Base-by-base conservation (phyloP, 2,113 vertebrate genomes). In the Cranoglanis bouderius region DNA sequence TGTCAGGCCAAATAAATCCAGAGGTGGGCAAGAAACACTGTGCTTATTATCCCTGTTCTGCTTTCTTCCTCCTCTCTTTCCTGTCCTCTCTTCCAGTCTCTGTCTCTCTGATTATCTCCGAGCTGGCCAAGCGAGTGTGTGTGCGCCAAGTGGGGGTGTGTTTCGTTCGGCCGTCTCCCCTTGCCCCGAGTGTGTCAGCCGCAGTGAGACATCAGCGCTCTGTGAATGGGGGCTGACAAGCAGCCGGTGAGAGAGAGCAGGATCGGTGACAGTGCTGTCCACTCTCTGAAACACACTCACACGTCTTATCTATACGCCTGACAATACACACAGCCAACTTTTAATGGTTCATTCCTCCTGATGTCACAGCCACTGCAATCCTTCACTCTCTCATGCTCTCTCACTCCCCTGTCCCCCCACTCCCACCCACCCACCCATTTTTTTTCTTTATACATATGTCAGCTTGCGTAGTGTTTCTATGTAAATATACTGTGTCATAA, bases 191-290 rank as follows among this genome's bases (percentile, higher is more conserved):
- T 61, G 63, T 81, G 91, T 91, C 89, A 49, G 53, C 85, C 49
- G 12, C 89, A 90, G 89, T 90, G 89, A 91, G 91, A 90, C 89
- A 89, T 91, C 91, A 91, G 82, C 38, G 12, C 67, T 77, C 51
- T 81, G 5, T 84, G 85, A 90, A 91, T 89, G 78, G 88, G 86
- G 53, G 59, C 78, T 90, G 91, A 91, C 89, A 90, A 86, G 12
- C 19, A 85, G 91, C 65, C 75, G 77, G 85, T 13, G 77, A 70
- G 82, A 85, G 67, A 72, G 87, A 84, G 80, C 63, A 90, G 86
- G 70, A 78, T 90, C 88, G 61, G 78, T 89, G 90, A 90, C 88
- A 89, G 40, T 19, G 29, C 82, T 87, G 88, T 92, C 91, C 89
- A 82, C 86, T 91, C 86, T 82, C 70, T 72, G 83, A 89, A 85